Evolutionary conservation across 2,888 invertebrate genomes (phyloP).

Genomic region (Trichopria drosophilae): DNA sequence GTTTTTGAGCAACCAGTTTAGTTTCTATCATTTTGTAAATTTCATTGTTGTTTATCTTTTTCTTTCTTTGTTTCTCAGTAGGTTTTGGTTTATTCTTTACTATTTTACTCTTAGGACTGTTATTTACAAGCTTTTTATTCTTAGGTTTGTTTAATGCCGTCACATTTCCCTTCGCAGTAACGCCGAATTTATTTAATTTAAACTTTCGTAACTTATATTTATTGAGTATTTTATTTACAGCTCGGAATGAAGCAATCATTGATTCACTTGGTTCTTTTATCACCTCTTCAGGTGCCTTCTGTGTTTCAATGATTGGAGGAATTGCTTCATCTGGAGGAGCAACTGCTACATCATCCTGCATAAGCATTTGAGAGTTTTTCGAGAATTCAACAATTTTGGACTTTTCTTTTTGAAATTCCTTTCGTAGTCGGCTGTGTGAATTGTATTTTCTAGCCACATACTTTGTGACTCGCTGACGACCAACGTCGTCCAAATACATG

Average conservation of each 20-base stretch:
- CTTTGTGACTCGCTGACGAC: constrained; percentile 62
- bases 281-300: neutral
- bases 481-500: constrained; percentile 62
- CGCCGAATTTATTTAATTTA: neutral
- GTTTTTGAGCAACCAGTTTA: constrained; percentile 51
- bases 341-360: too few relatives aligned
- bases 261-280: too few relatives aligned
- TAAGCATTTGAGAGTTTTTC: constrained; percentile 30
- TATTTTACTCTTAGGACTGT: constrained; percentile 37
- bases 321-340: constrained; percentile 9
- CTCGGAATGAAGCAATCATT: too few relatives aligned
- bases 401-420: constrained; percentile 50
- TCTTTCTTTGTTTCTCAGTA: neutral
- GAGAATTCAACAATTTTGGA: constrained; percentile 51
- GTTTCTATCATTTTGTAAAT: constrained; percentile 51
- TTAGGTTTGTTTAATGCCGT: too few relatives aligned
- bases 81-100: constrained; percentile 20
- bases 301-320: neutral
- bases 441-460: constrained; percentile 55
- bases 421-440: constrained; percentile 46
- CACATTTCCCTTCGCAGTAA: too few relatives aligned
- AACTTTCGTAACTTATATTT: constrained; percentile 41
- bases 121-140: neutral
- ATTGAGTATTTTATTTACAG: constrained; percentile 37
- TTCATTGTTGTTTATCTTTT: constrained; percentile 16